Evolutionary conservation across 2,113 vertebrate species (phyloP).

Genomic region (Eleginops maclovinus): DNA sequence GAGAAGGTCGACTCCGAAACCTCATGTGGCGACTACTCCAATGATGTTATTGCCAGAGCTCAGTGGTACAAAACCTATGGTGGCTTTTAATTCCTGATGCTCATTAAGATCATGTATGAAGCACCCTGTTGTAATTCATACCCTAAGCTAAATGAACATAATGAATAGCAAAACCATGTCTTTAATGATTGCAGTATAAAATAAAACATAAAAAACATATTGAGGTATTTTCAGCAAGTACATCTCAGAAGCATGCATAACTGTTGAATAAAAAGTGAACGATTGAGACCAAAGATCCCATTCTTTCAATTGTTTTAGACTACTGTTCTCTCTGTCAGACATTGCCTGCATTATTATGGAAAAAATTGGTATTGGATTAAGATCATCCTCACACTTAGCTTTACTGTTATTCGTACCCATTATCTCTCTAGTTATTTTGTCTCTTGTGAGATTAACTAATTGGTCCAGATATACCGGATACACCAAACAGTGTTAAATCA

Average conservation of each 20-base stretch:
- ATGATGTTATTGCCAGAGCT: conserved; percentile 70
- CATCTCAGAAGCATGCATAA: neutral
- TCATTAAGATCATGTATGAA: neutral
- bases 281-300: too few relatives aligned
- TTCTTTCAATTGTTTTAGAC: too few relatives aligned
- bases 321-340: too few relatives aligned
- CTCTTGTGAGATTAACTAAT: too few relatives aligned
- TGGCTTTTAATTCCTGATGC: conserved; percentile 8
- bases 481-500: too few relatives aligned
- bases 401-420: too few relatives aligned
- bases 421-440: too few relatives aligned
- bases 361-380: too few relatives aligned
- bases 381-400: too few relatives aligned
- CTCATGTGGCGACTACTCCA: conserved; percentile 60
- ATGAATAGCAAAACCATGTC: neutral
- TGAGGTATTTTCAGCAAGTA: neutral
- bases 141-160: neutral
- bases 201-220: neutral
- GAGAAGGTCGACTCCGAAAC: neutral
- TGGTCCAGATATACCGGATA: too few relatives aligned
- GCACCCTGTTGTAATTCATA: neutral
- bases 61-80: conserved; percentile 53
- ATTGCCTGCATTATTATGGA: too few relatives aligned
- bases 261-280: neutral
- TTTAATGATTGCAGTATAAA: neutral